phyloP scores from a whole-genome alignment of 2,113 vertebrate species.

The Mormoops blainvillei region DNA sequence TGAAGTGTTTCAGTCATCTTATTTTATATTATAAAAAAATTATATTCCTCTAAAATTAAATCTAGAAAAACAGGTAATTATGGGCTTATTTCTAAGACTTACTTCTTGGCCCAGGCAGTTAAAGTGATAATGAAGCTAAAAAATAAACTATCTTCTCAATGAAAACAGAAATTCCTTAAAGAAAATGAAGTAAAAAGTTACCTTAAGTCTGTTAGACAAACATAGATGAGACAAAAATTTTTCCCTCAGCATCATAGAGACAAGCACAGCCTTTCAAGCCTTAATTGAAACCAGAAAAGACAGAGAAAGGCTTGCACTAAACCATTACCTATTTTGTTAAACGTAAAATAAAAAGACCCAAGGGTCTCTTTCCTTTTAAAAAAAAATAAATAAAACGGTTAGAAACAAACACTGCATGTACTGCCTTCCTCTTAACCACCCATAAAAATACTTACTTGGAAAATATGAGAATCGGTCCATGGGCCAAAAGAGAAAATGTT shows the following conservation, averaged over 20 bases:
- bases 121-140: not conserved
- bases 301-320: not conserved
- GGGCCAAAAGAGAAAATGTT: not conserved
- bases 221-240: not conserved
- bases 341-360: slow-evolving; percentile 18
- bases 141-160: not conserved
- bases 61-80: not conserved
- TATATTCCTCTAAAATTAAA: not conserved
- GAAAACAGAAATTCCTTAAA: not conserved
- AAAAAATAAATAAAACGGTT: not conserved
- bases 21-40: not conserved
- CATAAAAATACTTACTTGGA: not conserved
- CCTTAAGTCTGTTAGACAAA: not conserved
- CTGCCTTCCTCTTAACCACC: not conserved
- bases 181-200: not conserved
- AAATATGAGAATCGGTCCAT: not conserved
- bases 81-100: not conserved
- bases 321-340: not conserved
- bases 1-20: not conserved
- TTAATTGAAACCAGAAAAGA: not conserved
- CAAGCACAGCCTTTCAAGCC: not conserved
- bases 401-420: not conserved
- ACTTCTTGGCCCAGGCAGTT: not conserved
- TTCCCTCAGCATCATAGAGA: not conserved
- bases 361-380: not conserved